phyloP scores from a whole-genome alignment of 1,140 invertebrate genomes.

The Hyles euphorbiae region DNA sequence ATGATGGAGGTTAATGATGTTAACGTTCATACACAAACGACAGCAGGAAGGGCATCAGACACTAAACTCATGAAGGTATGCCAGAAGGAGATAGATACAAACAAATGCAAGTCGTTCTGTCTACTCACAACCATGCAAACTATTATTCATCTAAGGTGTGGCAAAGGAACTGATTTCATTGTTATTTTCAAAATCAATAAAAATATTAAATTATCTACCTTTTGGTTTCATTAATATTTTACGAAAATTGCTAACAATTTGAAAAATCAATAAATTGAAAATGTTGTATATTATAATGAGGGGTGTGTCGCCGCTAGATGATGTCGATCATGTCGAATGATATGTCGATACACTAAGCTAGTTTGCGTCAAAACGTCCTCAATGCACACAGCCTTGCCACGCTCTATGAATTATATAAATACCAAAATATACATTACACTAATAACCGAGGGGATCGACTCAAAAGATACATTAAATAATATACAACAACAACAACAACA shows the following conservation, averaged over 20 bases:
- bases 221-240: slow-evolving; percentile 41
- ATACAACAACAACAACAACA: slow-evolving; percentile 68
- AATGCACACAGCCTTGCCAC: slow-evolving; percentile 82
- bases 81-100: slow-evolving; percentile 44
- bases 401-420: slow-evolving; percentile 74
- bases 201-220: slow-evolving; percentile 42
- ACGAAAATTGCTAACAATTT: slow-evolving; percentile 58
- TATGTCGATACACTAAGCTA: slow-evolving; percentile 66
- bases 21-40: slow-evolving; percentile 37
- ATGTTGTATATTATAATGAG: slow-evolving; percentile 53
- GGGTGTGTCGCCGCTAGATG: slow-evolving; percentile 63
- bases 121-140: slow-evolving; percentile 57
- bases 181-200: slow-evolving; percentile 49
- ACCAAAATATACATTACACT: slow-evolving; percentile 67
- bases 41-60: slow-evolving; percentile 31
- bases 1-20: slow-evolving; percentile 60
- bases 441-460: slow-evolving; percentile 66
- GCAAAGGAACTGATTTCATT: slow-evolving; percentile 71
- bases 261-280: slow-evolving; percentile 51
- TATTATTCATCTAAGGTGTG: slow-evolving; percentile 72
- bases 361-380: slow-evolving; percentile 75
- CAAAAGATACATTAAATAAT: slow-evolving; percentile 69
- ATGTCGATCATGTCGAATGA: slow-evolving; percentile 63
- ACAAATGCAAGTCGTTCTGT: slow-evolving; percentile 43
- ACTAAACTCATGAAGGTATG: slow-evolving; percentile 39